Evolutionary conservation across 2,113 vertebrate species (phyloP), one percentile per base, ranked within the genome.

Genomic region (Brevimyrus niger): DNA sequence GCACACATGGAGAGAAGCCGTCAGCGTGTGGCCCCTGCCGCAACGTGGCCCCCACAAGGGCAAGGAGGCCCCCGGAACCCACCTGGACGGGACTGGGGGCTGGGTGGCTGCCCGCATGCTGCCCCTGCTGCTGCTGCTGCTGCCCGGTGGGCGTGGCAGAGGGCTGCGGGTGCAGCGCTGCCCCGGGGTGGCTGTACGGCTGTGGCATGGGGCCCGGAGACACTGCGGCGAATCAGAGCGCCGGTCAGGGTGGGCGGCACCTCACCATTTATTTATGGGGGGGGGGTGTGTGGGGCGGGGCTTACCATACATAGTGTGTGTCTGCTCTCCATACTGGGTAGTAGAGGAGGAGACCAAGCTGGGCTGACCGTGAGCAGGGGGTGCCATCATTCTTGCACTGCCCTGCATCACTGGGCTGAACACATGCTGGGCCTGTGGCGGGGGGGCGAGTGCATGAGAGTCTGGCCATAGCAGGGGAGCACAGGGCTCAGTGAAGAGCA

Each of bases 261-360:
- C 35, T 86, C 17, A 23, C 3, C 19, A 89, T 69, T 13, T 31
- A 9, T 9, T 61, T 61, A 53, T 99, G 85, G 98, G 0, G 10
- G 2, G 61, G 73, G 46, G 23, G 15, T 86, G 46, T 31, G 17
- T 27, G 96, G 95, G 1, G 50, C 53, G 44, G 35, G 90, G 1
- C 98, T 90, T 98, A 99, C 98, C 98, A 97, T 99, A 99, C 98
- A 99, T 99, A 85, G 98, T 97, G 95, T 99, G 98, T 86, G 98
- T 98, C 97, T 99, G 98, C 94, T 99, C 98, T 91, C 96, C 97
- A 92, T 98, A 99, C 95, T 99, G 98, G 91, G 97, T 94, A 88
- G 97, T 97, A 50, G 98, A 97, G 86, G 98, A 98, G 9, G 98
- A 98, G 58, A 98, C 97, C 88, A 99, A 95, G 89, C 96, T 94